phyloP scores from a whole-genome alignment of 35 echinoderm and acorn worm genomes.

The Strongylocentrotus purpuratus region DNA sequence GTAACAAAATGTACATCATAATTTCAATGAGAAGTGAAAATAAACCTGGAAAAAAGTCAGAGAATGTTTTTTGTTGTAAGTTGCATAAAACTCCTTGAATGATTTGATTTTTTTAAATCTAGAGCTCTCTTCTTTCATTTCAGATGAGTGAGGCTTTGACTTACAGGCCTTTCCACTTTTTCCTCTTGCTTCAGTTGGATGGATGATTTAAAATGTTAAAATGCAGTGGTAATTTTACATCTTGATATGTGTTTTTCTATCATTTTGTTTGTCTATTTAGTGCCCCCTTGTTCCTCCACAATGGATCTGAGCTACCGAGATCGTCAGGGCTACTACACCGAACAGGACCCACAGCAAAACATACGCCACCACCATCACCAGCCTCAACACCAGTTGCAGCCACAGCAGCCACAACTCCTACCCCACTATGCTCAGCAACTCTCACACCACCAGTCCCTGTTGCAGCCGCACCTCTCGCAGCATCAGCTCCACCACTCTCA shows the following conservation, averaged over 20 bases:
- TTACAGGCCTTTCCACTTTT: not conserved
- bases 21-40: too few species aligned
- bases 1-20: too few species aligned
- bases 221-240: not conserved
- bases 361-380: not conserved
- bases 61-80: too few species aligned
- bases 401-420: not conserved
- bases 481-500: slow-evolving; percentile 22
- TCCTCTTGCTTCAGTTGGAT: not conserved
- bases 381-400: not conserved
- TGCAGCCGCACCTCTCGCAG: not conserved
- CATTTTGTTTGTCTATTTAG: not conserved
- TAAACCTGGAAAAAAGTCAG: too few species aligned
- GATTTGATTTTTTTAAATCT: too few species aligned
- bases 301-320: slow-evolving; percentile 11
- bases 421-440: slow-evolving; percentile 35
- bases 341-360: not conserved
- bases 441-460: not conserved
- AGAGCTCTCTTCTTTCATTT: not conserved
- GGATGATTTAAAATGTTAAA: too few species aligned
- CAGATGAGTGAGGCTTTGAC: not conserved
- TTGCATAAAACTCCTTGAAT: too few species aligned
- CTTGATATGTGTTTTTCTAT: not conserved
- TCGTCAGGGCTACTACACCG: slow-evolving; percentile 10
- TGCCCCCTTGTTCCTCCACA: not conserved